These are phyloP conservation scores for Orchestia grillus DNA, from an alignment of 1,140 invertebrate genomes.

Conservation along the genomic window DNA sequence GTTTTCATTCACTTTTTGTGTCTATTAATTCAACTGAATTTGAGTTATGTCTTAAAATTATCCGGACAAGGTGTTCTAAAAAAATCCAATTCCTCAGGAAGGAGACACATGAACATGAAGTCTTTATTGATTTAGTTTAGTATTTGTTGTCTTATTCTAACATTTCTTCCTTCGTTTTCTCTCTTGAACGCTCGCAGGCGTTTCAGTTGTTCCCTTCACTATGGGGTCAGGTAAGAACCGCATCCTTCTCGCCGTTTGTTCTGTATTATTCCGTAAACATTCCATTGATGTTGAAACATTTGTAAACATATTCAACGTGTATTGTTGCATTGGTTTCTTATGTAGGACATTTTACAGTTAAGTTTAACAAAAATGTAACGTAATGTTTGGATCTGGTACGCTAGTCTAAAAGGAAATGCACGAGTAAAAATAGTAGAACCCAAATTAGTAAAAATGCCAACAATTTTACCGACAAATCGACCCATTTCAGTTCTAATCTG, in stretches of 20 bases:
- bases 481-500: background rate
- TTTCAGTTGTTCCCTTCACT: constrained; percentile 67
- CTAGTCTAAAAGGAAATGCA: background rate
- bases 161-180: constrained; percentile 40
- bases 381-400: background rate
- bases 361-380: background rate
- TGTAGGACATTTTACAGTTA: background rate
- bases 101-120: background rate
- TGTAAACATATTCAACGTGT: background rate
- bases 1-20: background rate
- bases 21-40: background rate
- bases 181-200: constrained; percentile 60
- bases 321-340: background rate
- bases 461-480: background rate
- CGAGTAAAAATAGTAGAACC: no score
- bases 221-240: constrained; percentile 65
- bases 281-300: background rate
- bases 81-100: background rate
- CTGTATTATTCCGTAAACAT: background rate
- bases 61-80: background rate
- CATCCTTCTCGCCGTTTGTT: background rate
- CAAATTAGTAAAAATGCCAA: background rate
- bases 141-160: constrained; percentile 42
- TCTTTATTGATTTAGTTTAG: background rate
- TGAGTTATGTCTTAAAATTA: background rate